These are phyloP conservation scores for Papilio helenus DNA, from an alignment of 1,140 invertebrate genomes.

Conservation along the genomic window DNA sequence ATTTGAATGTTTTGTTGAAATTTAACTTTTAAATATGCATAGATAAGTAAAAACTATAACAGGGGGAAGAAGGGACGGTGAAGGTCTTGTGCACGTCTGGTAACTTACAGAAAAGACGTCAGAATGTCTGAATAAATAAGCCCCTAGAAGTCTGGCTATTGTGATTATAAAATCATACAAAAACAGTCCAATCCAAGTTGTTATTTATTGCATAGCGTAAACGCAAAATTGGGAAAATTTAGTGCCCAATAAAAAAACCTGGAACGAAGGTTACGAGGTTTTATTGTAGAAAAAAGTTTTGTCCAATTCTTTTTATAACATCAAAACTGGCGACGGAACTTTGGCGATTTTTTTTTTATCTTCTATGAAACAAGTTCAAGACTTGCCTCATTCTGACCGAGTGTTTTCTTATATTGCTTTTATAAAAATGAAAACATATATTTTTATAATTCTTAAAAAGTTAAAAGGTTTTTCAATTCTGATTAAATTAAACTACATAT, in stretches of 20 bases:
- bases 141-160: background rate
- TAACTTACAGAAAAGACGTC: background rate
- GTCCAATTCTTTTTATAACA: constrained; percentile 18
- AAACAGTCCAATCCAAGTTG: background rate
- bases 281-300: constrained; percentile 25
- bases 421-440: background rate
- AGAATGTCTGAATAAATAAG: background rate
- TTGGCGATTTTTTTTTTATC: constrained; percentile 2
- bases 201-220: constrained; percentile 17
- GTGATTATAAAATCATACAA: constrained; percentile 6
- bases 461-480: too few species aligned
- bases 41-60: too few species aligned
- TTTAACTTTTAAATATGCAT: too few species aligned
- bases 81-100: too few species aligned
- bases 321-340: constrained; percentile 9
- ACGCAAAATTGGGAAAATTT: constrained; percentile 21
- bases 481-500: too few species aligned
- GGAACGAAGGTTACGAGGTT: constrained; percentile 8
- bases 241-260: constrained; percentile 24
- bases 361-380: background rate
- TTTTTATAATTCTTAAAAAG: too few species aligned
- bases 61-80: too few species aligned
- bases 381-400: constrained; percentile 4
- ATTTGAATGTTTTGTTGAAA: too few species aligned
- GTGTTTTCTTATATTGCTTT: background rate